Evolutionary conservation across 2,888 invertebrate species (phyloP), one percentile per base, ranked within the genome.

Genomic region (Adelphocoris suturalis): DNA sequence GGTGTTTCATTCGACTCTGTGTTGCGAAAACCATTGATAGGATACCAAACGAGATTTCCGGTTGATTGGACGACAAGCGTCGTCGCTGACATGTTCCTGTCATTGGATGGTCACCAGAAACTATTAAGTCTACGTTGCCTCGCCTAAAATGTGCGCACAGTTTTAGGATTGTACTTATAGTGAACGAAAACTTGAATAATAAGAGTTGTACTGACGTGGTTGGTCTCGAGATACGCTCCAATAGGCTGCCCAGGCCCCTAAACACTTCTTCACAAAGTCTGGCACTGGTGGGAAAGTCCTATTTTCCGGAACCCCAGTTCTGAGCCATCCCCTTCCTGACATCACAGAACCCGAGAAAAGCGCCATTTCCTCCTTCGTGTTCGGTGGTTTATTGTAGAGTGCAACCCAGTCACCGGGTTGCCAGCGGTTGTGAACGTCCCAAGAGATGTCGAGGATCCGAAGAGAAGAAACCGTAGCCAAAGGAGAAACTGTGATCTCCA

Each of bases 201-300:
- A 3, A 11, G 11, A 16, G 2, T 52, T 52, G 52, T 3, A 52
- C 52, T 16, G 46, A 81, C 82, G 11, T 52, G 82, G 82, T 23
- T 82, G n/a, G 78, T 78, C 37, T 78, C 23, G 55, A 48, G 57
- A 7, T 19, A 23, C 28, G 37, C 85, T 81, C 91, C 91, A 91
- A 61, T 91, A 91, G 75, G 90, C 91, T 3, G 90, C 90, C 90
- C 90, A 91, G 68, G 55, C 90, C 11, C 91, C 91, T 2, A 91
- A 89, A 68, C 91, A 91, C 19, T 52, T 68, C 48, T 87, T 91
- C 4, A 55, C 23, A 75, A 89, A 91, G 55, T 87, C 76, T 0
- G 90, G 90, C 90, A 13, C 75, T 46, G 80, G 48, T 5, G 47
- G 13, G 13, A 57, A 57, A 0, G 19, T 57, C 23, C 91, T 27